Evolutionary conservation across 2,797 vertebrate species (phyloP).

Genomic region (Enteromius argenteus): DNA sequence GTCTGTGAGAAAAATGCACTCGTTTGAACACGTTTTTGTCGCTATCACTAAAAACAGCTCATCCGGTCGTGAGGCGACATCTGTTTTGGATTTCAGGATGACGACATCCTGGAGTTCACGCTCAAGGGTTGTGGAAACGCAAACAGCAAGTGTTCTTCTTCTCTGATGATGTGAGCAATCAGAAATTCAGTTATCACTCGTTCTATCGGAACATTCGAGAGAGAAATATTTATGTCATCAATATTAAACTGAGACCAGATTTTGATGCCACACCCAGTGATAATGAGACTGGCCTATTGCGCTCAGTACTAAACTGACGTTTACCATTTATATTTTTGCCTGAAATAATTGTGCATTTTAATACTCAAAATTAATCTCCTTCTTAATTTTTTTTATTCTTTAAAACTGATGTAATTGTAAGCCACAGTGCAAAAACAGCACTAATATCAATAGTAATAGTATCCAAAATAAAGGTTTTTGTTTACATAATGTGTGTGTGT

Average conservation of each 20-base stretch:
- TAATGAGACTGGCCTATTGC: neutral
- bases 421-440: neutral
- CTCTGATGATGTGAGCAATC: conserved; percentile 51
- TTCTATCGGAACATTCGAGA: neutral
- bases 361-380: neutral
- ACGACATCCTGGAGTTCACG: conserved; percentile 31
- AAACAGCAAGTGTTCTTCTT: conserved; percentile 45
- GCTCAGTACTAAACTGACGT: neutral
- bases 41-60: conserved; percentile 46
- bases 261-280: neutral
- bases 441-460: no score
- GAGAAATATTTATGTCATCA: neutral
- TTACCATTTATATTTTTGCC: neutral
- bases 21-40: conserved; percentile 46
- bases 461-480: no score
- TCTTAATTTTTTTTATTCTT: no score
- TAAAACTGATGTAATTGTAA: neutral
- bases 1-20: conserved; percentile 48
- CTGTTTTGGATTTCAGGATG: conserved; percentile 59
- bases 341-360: neutral
- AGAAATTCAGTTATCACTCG: conserved; percentile 10
- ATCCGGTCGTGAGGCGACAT: conserved; percentile 58
- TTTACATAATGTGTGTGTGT: no score
- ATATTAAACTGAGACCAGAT: conserved; percentile 3
- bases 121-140: conserved; percentile 35